phyloP scores from a whole-genome alignment of 2,113 vertebrate genomes.

The Lanius collurio region DNA sequence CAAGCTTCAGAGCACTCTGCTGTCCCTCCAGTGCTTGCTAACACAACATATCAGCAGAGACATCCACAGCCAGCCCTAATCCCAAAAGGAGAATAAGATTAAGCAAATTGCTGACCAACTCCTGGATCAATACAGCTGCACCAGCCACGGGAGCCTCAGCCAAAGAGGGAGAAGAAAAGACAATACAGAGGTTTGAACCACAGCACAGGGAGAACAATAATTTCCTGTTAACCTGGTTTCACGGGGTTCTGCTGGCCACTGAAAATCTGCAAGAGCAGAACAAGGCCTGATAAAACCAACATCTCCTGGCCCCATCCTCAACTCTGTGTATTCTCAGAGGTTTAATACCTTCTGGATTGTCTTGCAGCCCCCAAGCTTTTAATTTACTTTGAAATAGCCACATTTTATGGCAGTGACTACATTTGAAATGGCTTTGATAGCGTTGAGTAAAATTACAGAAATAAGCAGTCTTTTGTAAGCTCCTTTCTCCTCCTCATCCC shows the following conservation, averaged over 20 bases:
- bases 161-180: background rate
- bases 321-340: background rate
- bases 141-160: background rate
- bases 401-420: background rate
- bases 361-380: background rate
- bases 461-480: background rate
- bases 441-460: background rate
- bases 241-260: background rate
- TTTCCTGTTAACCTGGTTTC: background rate
- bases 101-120: background rate
- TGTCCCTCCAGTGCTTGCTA: background rate
- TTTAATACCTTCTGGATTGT: background rate
- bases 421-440: background rate
- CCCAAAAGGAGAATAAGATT: background rate
- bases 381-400: background rate
- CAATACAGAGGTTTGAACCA: background rate
- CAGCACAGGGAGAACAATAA: background rate
- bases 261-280: background rate
- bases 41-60: background rate
- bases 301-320: background rate
- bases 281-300: background rate
- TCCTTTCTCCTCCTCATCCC: background rate
- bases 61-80: background rate
- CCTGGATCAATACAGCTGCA: background rate
- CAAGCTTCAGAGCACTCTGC: background rate